Conservation (phyloP, 92 coral and sea anemone genomes). For the Epizoanthus rinbou region DNA sequence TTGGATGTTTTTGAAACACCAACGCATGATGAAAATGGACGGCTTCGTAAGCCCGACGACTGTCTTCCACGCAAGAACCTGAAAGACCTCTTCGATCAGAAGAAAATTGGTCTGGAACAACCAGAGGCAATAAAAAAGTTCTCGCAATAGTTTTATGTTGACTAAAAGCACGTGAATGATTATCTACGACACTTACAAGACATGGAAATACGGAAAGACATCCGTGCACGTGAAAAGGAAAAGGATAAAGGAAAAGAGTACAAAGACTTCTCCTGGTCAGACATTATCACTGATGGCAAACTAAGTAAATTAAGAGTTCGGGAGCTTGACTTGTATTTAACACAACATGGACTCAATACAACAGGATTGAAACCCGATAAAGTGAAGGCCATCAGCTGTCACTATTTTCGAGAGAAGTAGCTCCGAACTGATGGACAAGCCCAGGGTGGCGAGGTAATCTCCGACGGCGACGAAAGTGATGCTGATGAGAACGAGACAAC, state of each 20-base stretch:
- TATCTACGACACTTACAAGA: conserved; percentile 29
- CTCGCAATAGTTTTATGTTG: background rate
- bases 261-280: conserved; percentile 4
- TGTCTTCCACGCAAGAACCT: conserved; percentile 9
- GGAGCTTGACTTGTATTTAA: conserved; percentile 25
- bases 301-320: conserved; percentile 4
- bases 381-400: conserved; percentile 12
- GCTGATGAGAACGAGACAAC: background rate
- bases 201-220: conserved; percentile 10
- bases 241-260: background rate
- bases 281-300: background rate
- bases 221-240: conserved; percentile 11
- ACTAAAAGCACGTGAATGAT: conserved; percentile 14
- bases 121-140: too few relatives aligned
- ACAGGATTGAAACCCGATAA: conserved; percentile 17
- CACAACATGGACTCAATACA: background rate
- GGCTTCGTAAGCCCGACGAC: conserved; percentile 14
- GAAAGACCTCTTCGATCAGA: background rate
- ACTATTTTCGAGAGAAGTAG: conserved; percentile 1
- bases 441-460: conserved; percentile 4
- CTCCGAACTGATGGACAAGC: conserved; percentile 14
- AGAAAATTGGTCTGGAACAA: too few relatives aligned
- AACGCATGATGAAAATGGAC: conserved; percentile 1
- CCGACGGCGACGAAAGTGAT: background rate
- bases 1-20: conserved; percentile 10